Conservation (phyloP, 1,140 invertebrate species). For the Acromyrmex echinatior region DNA sequence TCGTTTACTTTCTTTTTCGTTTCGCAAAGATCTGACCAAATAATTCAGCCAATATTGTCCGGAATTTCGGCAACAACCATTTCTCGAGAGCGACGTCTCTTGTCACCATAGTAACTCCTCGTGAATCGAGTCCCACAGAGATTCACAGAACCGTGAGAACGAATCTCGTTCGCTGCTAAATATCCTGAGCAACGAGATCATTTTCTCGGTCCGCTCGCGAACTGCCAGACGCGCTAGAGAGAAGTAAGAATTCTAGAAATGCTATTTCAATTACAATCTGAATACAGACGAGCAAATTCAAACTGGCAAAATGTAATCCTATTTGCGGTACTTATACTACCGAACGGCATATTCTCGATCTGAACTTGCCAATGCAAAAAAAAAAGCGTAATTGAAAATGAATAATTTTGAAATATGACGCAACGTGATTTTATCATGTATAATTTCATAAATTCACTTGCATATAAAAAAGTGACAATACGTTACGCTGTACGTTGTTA, state of each 20-base stretch:
- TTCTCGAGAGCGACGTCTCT: slow-evolving; percentile 15
- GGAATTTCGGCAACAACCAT: slow-evolving; percentile 43
- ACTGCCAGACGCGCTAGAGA: not conserved
- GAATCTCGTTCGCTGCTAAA: slow-evolving; percentile 40
- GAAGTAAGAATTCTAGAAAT: slow-evolving; percentile 11
- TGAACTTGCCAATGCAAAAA: not conserved
- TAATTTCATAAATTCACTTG: not conserved
- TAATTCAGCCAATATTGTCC: slow-evolving; percentile 38
- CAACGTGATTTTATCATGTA: not conserved
- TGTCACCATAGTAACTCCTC: slow-evolving; percentile 48
- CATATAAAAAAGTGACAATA: not conserved
- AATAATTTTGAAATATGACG: slow-evolving; percentile 18
- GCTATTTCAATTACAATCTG: slow-evolving; percentile 43
- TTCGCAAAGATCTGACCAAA: not conserved
- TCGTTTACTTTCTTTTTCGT: not conserved
- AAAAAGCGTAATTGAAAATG: not conserved
- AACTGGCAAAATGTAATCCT: slow-evolving; percentile 26
- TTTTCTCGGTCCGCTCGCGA: slow-evolving; percentile 39
- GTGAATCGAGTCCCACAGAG: slow-evolving; percentile 10
- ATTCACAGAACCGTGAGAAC: slow-evolving; percentile 13
- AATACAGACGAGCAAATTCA: not conserved
- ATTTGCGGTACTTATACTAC: not conserved
- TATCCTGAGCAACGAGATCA: slow-evolving; percentile 48
- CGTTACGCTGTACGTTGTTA: not conserved
- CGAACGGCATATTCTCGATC: not conserved